Conservation (phyloP, 2,888 invertebrate species). For the Dicycla oo region DNA sequence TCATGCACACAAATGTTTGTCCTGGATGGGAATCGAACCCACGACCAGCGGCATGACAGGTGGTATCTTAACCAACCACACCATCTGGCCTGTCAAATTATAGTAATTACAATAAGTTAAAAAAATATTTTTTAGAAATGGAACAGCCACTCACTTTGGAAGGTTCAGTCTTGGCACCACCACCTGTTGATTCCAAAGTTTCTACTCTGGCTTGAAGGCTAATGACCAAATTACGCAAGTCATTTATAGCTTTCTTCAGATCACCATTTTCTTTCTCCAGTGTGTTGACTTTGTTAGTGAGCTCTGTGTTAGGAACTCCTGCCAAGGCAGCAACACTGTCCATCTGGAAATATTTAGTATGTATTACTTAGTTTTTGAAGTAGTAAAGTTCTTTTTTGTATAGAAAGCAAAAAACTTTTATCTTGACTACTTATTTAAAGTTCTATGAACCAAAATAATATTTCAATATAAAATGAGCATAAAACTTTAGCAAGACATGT, state of each 20-base stretch:
- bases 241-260: conserved; percentile 86
- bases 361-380: background rate
- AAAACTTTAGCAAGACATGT: conserved; percentile 59
- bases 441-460: background rate
- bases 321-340: conserved; percentile 91
- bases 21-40: too few relatives aligned
- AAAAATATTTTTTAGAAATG: background rate
- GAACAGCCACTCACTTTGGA: conserved; percentile 70
- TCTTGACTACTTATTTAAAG: conserved; percentile 9
- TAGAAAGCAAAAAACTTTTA: background rate
- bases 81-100: too few relatives aligned
- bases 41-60: too few relatives aligned
- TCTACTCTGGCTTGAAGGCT: conserved; percentile 87
- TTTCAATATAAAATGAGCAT: conserved; percentile 24
- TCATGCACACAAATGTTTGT: too few relatives aligned
- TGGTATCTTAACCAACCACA: too few relatives aligned
- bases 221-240: conserved; percentile 85
- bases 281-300: conserved; percentile 88
- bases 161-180: conserved; percentile 70
- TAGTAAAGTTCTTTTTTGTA: background rate
- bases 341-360: conserved; percentile 88
- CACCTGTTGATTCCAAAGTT: conserved; percentile 77
- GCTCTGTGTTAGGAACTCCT: conserved; percentile 89
- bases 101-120: background rate
- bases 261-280: conserved; percentile 91